Evolutionary conservation across 1,140 invertebrate genomes (phyloP).

Genomic region (Saxidomus purpurata): DNA sequence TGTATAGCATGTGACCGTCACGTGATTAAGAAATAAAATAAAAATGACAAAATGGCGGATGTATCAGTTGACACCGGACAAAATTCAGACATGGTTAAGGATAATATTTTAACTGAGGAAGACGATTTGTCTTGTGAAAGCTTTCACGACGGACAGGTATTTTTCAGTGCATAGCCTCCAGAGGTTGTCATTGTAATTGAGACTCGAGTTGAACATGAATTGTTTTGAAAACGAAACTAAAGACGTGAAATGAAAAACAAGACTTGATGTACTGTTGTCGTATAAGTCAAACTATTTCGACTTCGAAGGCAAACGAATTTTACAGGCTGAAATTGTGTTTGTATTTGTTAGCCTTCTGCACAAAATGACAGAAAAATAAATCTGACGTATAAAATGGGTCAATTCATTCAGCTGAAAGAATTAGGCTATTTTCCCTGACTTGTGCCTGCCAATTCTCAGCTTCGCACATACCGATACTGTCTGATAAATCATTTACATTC

Average conservation of each 20-base stretch:
- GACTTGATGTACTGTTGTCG: too few species aligned
- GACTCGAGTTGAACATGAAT: neutral
- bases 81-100: slow-evolving; percentile 26
- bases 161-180: neutral
- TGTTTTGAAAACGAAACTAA: neutral
- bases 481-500: too few species aligned
- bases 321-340: too few species aligned
- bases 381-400: too few species aligned
- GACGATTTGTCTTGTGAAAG: slow-evolving; percentile 28
- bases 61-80: neutral
- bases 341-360: too few species aligned
- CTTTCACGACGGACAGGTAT: slow-evolving; percentile 58
- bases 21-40: slow-evolving; percentile 19
- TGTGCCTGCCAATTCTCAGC: too few species aligned
- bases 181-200: neutral
- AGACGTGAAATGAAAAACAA: neutral
- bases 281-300: neutral
- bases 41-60: slow-evolving; percentile 55
- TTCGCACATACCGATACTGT: too few species aligned
- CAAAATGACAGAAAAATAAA: too few species aligned
- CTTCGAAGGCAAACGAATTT: too few species aligned
- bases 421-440: too few species aligned
- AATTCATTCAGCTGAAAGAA: too few species aligned
- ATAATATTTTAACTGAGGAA: neutral
- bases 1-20: slow-evolving; percentile 36